Percentiles rank a stretch among this genome's conserved stretches.
Conservation (phyloP, 2,888 invertebrate genomes). For the Drosophila tanythrix region DNA sequence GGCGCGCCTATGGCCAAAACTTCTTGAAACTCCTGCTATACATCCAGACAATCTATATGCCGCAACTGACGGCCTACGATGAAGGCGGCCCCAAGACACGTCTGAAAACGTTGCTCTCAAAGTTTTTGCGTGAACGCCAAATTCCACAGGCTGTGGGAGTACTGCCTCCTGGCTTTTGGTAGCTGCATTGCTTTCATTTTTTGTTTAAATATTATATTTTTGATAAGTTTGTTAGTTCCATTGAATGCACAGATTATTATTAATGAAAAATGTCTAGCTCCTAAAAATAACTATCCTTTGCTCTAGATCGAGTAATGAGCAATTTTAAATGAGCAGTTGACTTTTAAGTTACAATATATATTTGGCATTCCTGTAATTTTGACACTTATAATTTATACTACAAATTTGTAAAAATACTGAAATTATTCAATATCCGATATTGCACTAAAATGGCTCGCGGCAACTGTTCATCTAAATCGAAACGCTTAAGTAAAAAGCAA, state of each 20-base stretch:
- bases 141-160: conserved; percentile 90
- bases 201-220: background rate
- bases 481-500: background rate
- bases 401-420: background rate
- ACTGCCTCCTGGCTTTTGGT: conserved; percentile 88
- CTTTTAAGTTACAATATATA: background rate
- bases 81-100: conserved; percentile 90
- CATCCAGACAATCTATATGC: conserved; percentile 89
- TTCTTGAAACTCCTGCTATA: conserved; percentile 91
- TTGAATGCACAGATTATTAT: background rate
- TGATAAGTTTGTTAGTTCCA: background rate
- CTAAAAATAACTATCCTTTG: background rate
- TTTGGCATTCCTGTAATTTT: background rate
- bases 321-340: background rate
- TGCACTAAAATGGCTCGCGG: conserved; percentile 4
- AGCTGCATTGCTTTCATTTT: conserved; percentile 23
- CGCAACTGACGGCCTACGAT: conserved; percentile 89
- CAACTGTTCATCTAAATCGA: background rate
- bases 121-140: conserved; percentile 87
- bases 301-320: background rate
- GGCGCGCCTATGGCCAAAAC: conserved; percentile 89
- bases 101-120: conserved; percentile 91
- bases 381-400: background rate
- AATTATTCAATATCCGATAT: background rate
- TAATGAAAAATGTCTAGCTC: background rate